Evolutionary conservation across 2,888 invertebrate genomes (phyloP).

Genomic region (Ectemnius cavifrons): DNA sequence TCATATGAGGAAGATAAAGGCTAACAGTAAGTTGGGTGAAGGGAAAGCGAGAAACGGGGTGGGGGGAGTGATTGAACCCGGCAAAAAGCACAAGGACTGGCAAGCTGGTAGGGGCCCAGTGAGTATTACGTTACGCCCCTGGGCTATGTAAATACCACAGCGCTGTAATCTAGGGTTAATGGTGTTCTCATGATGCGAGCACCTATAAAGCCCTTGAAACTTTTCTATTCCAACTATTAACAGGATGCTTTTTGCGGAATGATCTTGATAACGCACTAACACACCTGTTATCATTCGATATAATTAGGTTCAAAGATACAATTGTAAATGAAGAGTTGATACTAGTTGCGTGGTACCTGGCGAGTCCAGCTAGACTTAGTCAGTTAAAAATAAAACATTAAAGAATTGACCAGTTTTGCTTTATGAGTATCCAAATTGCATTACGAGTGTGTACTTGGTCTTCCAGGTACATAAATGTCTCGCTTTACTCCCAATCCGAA

Average conservation of each 20-base stretch:
- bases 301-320: too few species aligned
- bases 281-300: too few species aligned
- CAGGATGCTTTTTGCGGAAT: slow-evolving; percentile 30
- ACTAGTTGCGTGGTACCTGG: too few species aligned
- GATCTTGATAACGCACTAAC: background rate
- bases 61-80: slow-evolving; percentile 20
- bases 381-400: too few species aligned
- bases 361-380: too few species aligned
- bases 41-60: slow-evolving; percentile 6
- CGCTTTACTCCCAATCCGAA: too few species aligned
- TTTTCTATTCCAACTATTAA: slow-evolving; percentile 36
- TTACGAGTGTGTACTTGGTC: too few species aligned
- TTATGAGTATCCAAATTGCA: too few species aligned
- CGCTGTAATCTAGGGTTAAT: slow-evolving; percentile 74
- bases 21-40: background rate
- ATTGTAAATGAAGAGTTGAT: too few species aligned
- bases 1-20: slow-evolving; percentile 10
- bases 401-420: too few species aligned
- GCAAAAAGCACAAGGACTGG: slow-evolving; percentile 43
- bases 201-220: slow-evolving; percentile 51
- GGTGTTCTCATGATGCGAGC: slow-evolving; percentile 66
- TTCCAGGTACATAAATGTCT: too few species aligned
- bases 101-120: slow-evolving; percentile 32
- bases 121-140: slow-evolving; percentile 69
- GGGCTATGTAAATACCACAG: slow-evolving; percentile 69